Evolutionary conservation across 2,797 vertebrate genomes (phyloP), one percentile per base, ranked within the genome.

Genomic region (Alosa sapidissima): DNA sequence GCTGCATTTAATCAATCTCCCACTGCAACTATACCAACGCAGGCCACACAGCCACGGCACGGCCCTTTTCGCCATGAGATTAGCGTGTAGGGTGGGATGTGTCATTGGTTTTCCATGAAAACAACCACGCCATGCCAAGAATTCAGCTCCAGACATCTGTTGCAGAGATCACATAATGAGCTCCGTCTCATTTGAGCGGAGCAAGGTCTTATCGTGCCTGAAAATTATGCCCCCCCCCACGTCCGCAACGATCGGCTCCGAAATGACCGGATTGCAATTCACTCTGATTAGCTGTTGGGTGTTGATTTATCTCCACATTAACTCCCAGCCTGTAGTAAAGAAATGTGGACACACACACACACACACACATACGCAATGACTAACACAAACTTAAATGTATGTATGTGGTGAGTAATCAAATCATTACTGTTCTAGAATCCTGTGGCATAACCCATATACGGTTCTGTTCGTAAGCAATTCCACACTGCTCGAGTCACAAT

Each of bases 31-130:
- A 33, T 1, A 68, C 28, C 10, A 28, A 36, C 28, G 3, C 14
- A 33, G 65, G 33, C 65, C 33, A 10, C 65, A n/a, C 41, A 16
- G 36, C 72, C 41, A 19, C 14, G 41, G 60, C 60, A n/a, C 24
- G 4, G 16, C 14, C 72, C 36, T 5, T 41, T 45, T 8, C 45
- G 72, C 72, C 7, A 6, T 3, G 16, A 47, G 36, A 78, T 78
- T 78, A 45, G 72, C 19, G 41, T 78, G 72, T 21, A 36, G 33
- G 72, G 72, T 78, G 36, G 16, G 72, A 78, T 78, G 72, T 78
- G 72, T 78, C 72, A 78, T 19, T 78, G 72, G 72, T 78, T 78
- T 78, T 78, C 72, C 72, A 78, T 47, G 41, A 78, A 78, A 78
- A 78, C 36, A 78, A 7, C 72, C 28, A 13, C 16, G 1, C 72